These are phyloP conservation scores for Ostrea edulis DNA, from an alignment of 1,140 invertebrate species.

Conservation along the genomic window DNA sequence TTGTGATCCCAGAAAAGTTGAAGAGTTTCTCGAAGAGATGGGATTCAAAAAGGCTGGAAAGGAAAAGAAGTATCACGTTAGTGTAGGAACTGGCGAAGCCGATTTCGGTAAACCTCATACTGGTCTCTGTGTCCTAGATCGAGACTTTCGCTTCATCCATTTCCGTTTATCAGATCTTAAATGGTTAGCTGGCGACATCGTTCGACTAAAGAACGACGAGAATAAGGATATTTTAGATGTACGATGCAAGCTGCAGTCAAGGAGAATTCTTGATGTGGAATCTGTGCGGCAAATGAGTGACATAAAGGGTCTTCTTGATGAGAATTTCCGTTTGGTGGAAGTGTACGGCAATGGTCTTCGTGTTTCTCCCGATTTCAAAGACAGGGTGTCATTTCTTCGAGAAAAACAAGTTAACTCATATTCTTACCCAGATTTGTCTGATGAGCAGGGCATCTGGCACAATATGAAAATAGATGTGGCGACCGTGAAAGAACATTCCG, in stretches of 20 bases:
- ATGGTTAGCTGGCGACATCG: constrained; percentile 36
- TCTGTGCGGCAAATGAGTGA: constrained; percentile 24
- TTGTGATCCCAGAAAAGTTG: constrained; percentile 17
- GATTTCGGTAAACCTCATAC: constrained; percentile 37
- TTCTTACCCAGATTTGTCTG: not conserved
- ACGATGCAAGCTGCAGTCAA: constrained; percentile 34
- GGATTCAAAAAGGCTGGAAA: constrained; percentile 22
- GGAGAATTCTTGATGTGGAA: constrained; percentile 33
- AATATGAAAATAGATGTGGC: constrained; percentile 42
- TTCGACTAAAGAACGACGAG: not conserved
- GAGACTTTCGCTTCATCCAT: constrained; percentile 21
- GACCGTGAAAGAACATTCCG: constrained; percentile 31
- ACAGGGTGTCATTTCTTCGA: constrained; percentile 36
- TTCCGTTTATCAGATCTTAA: constrained; percentile 41
- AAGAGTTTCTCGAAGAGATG: constrained; percentile 15
- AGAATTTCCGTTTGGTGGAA: not conserved
- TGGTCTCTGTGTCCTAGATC: constrained; percentile 9
- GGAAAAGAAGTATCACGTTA: constrained; percentile 41
- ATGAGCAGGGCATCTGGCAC: not conserved
- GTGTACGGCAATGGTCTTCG: not conserved
- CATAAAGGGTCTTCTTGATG: constrained; percentile 15
- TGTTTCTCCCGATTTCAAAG: constrained; percentile 22
- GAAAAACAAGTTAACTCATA: constrained; percentile 42
- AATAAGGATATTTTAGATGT: constrained; percentile 17
- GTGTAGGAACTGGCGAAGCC: not conserved